phyloP scores from a whole-genome alignment of 2,113 vertebrate species.

The Casuarius casuarius region DNA sequence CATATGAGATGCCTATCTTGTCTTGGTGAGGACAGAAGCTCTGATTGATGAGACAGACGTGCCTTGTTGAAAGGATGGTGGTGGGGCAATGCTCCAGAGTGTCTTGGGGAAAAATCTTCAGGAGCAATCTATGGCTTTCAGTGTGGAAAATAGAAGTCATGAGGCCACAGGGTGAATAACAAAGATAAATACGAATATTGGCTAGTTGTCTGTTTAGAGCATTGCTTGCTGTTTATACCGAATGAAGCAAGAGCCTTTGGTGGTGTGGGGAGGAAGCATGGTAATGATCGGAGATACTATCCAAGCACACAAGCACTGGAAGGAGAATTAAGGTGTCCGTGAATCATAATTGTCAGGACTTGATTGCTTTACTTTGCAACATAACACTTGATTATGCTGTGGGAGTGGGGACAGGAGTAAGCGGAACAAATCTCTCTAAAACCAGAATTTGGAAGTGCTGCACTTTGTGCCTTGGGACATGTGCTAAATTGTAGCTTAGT shows the following conservation, averaged over 20 bases:
- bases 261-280: background rate
- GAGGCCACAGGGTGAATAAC: background rate
- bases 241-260: background rate
- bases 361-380: background rate
- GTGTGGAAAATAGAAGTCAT: background rate
- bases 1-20: background rate
- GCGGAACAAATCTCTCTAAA: background rate
- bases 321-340: background rate
- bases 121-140: background rate
- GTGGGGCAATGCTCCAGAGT: background rate
- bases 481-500: background rate
- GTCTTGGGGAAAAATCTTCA: background rate
- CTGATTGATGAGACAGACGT: background rate
- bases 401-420: background rate
- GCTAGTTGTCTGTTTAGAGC: background rate
- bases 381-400: background rate
- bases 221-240: background rate
- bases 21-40: background rate
- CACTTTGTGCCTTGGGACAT: rapidly evolving
- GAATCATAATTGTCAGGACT: background rate
- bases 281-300: background rate
- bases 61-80: background rate
- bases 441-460: background rate
- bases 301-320: background rate
- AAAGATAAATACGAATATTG: background rate